Conservation (phyloP, 2,888 invertebrate genomes). For the Sceliomorpha sp. region DNA sequence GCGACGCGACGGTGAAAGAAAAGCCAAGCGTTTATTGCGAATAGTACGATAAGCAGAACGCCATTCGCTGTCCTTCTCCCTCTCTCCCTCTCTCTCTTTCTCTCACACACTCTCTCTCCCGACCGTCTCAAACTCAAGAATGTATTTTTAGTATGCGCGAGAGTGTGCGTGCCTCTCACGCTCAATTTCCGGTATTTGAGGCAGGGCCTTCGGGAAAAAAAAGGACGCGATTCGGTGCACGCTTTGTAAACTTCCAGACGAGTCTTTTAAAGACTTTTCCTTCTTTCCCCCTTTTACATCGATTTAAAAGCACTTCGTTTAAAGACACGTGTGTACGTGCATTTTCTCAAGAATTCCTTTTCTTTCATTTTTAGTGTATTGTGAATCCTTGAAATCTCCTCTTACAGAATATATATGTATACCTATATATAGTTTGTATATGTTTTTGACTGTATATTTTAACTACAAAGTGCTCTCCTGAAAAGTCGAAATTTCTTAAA, state of each 20-base stretch:
- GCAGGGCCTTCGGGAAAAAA: conserved; percentile 33
- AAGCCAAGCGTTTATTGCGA: conserved; percentile 36
- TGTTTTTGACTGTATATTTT: too few relatives aligned
- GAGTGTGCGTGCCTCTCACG: conserved; percentile 43
- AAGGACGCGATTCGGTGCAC: conserved; percentile 27
- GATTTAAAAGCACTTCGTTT: conserved; percentile 5
- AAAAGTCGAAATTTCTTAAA: too few relatives aligned
- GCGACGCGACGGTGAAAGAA: conserved; percentile 14
- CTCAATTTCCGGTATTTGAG: conserved; percentile 49
- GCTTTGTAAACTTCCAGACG: conserved; percentile 15
- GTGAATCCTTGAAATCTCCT: too few relatives aligned
- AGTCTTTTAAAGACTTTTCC: not conserved
- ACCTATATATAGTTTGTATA: too few relatives aligned
- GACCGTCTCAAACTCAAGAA: conserved; percentile 23
- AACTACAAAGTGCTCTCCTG: too few relatives aligned
- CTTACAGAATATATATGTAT: too few relatives aligned
- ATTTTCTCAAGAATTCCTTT: too few relatives aligned
- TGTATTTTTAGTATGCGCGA: conserved; percentile 51
- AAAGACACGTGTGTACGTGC: too few relatives aligned
- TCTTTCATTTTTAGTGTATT: too few relatives aligned
- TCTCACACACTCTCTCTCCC: too few relatives aligned
- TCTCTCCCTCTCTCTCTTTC: too few relatives aligned
- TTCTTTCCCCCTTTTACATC: not conserved
- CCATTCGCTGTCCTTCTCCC: not conserved
- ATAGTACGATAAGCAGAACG: conserved; percentile 26